Percentiles rank a stretch among this genome's conserved stretches.
phyloP scores from a whole-genome alignment of 2,113 vertebrate species.

The Oncorhynchus keta region DNA sequence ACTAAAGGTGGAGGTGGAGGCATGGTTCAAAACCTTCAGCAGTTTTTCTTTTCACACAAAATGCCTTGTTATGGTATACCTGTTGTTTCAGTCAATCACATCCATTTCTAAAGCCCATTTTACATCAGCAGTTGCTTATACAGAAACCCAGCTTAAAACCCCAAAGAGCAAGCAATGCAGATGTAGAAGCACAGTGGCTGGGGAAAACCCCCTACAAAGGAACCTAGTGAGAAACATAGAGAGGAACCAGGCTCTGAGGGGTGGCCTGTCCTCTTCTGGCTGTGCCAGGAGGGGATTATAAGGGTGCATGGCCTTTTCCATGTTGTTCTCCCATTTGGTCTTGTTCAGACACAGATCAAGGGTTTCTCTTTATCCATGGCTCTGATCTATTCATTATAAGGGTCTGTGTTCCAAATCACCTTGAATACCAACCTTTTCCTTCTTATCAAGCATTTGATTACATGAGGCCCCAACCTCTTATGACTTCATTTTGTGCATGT shows the following conservation, averaged over 20 bases:
- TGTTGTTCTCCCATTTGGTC: conserved; percentile 42
- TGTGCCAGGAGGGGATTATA: no score
- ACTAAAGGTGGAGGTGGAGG: not conserved
- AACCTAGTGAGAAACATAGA: no score
- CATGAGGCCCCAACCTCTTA: not conserved
- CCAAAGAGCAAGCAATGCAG: no score
- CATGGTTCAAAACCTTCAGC: not conserved
- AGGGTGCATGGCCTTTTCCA: not conserved
- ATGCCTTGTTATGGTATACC: not conserved
- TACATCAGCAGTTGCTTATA: no score
- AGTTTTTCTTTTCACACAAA: conserved; percentile 3
- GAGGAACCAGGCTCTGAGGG: no score
- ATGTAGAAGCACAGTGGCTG: no score
- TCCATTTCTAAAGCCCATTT: no score
- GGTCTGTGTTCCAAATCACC: conserved; percentile 17
- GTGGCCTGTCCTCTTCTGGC: no score
- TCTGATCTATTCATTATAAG: conserved; percentile 20
- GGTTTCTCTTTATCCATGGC: conserved; percentile 42
- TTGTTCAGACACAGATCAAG: conserved; percentile 40
- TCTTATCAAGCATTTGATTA: not conserved
- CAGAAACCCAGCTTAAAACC: no score
- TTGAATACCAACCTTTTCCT: not conserved
- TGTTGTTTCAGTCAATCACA: not conserved
- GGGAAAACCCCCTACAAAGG: no score
- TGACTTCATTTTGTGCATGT: not conserved